These are phyloP conservation scores for Torymus tubicola DNA, from an alignment of 2,888 invertebrate genomes.

Conservation along the genomic window DNA sequence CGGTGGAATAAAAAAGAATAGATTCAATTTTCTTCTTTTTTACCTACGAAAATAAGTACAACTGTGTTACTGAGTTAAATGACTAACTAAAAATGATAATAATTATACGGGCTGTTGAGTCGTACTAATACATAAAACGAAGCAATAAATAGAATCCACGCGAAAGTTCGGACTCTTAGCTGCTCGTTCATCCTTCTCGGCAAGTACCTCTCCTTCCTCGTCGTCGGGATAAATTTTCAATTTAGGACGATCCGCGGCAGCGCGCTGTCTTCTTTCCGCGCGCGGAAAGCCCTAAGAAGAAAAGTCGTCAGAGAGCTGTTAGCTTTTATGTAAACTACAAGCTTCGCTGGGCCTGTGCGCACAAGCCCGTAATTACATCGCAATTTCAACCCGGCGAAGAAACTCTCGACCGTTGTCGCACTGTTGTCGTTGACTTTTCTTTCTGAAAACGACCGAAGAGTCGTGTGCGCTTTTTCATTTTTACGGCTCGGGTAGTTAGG, in stretches of 20 bases:
- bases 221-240: conserved; percentile 50
- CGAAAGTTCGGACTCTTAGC: background rate
- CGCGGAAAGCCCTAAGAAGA: conserved; percentile 3
- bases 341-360: conserved; percentile 37
- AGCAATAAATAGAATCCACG: background rate
- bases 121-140: too few relatives aligned
- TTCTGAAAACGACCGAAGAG: background rate
- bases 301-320: conserved; percentile 3
- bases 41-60: too few relatives aligned
- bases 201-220: background rate
- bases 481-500: background rate
- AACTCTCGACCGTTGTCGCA: conserved; percentile 3
- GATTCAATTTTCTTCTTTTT: too few relatives aligned
- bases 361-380: conserved; percentile 39
- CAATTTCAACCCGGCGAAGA: conserved; percentile 33
- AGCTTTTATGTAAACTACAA: conserved; percentile 52
- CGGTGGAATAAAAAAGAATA: too few relatives aligned
- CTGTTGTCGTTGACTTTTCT: conserved; percentile 1
- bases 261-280: background rate
- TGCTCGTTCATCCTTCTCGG: background rate
- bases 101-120: too few relatives aligned
- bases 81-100: too few relatives aligned
- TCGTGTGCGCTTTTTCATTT: background rate
- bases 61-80: too few relatives aligned
- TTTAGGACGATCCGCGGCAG: conserved; percentile 34